Conservation (phyloP, 2,797 vertebrate species). For the Rhinogobio ventralis region DNA sequence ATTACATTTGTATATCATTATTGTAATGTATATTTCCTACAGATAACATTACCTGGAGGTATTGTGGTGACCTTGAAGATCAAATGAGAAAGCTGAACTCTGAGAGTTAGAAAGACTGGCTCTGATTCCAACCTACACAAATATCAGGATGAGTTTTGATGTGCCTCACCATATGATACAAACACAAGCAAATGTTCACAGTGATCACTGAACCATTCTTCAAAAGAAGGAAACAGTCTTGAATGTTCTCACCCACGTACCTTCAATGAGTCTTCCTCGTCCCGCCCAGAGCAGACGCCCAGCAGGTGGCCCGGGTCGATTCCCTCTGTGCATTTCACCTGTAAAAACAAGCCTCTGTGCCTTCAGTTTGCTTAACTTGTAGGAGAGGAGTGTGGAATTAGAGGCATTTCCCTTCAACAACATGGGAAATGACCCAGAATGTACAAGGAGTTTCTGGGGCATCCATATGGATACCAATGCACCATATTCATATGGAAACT, state of each 20-base stretch:
- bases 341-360: constrained; percentile 74
- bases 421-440: constrained; percentile 56
- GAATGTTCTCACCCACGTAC: constrained; percentile 15
- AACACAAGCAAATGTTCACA: constrained; percentile 9
- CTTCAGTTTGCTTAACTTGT: constrained; percentile 69
- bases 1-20: not conserved
- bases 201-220: not conserved
- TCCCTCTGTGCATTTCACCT: constrained; percentile 85
- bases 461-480: constrained; percentile 22
- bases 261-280: constrained; percentile 61
- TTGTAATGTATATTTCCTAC: not conserved
- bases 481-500: constrained; percentile 15
- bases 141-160: constrained; percentile 24
- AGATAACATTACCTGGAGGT: constrained; percentile 74
- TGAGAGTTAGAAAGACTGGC: constrained; percentile 76
- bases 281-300: constrained; percentile 76
- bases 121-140: constrained; percentile 76
- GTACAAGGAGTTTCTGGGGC: constrained; percentile 25
- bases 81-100: constrained; percentile 74
- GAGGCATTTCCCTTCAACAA: constrained; percentile 62
- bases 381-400: constrained; percentile 61
- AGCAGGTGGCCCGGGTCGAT: constrained; percentile 68
- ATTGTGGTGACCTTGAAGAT: constrained; percentile 73
- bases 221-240: not conserved
- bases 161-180: constrained; percentile 14